Evolutionary conservation across 1,140 invertebrate species (phyloP), one percentile per base, ranked within the genome.

Genomic region (Phenacoccus solenopsis): DNA sequence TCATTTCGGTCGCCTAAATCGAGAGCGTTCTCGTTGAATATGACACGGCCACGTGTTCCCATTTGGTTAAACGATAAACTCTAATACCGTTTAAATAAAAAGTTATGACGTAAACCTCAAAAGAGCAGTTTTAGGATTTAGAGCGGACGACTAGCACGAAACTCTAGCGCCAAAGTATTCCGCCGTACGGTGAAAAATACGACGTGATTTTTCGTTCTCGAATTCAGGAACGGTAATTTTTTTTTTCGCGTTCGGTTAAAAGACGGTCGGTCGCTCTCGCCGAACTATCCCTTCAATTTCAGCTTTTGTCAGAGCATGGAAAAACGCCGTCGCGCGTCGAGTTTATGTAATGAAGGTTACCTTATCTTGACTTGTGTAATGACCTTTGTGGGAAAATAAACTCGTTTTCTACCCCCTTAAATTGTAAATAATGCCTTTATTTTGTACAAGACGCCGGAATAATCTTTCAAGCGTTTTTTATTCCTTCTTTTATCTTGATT

Each of bases 371-470:
- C 59, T 64, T 64, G 59, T 64, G 59, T 64, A 64, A 64, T 64
- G 59, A 64, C 59, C 59, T 64, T 64, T 27, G 59, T 64, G 59
- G 59, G 59, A 64, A n/a, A 64, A 64, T 64, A 64, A 64, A 64
- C 59, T 64, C 59, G 59, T 64, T 64, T 64, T 64, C 59, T 64
- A 64, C 59, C 59, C 59, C 59, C 59, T 64, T 64, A 64, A 64
- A 64, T 64, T 64, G 59, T 64, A 64, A 64, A 64, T 64, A 64
- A 64, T 64, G 59, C 22, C 59, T 64, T 64, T 64, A 64, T 64
- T 64, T 64, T 27, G 59, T 64, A 64, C 59, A 64, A 64, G 59
- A 64, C 59, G 59, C n/a, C n/a, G 59, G 25, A 64, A 64, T 64
- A 64, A 64, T 64, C 59, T 64, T 64, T 64, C 59, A 64, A 64